Conservation (phyloP, 1,140 invertebrate species). For the Diplogasteroides magnus region DNA sequence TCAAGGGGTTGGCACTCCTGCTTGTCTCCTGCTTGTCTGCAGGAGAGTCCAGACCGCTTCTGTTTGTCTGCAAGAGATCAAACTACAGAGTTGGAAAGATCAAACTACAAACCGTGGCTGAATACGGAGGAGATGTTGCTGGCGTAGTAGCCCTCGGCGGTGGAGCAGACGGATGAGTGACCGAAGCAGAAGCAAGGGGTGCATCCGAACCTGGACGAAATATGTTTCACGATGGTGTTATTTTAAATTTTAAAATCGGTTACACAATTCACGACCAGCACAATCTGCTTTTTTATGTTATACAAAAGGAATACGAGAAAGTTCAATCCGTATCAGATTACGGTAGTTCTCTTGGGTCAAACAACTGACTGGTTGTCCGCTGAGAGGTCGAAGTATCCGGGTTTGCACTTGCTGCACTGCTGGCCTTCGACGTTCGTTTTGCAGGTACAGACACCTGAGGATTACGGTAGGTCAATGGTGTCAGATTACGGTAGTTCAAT, state of each 20-base stretch:
- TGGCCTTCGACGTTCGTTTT: slow-evolving; percentile 91
- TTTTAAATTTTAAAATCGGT: too few species aligned
- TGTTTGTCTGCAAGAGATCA: slow-evolving; percentile 64
- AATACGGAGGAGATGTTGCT: slow-evolving; percentile 59
- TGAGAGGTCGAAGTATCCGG: slow-evolving; percentile 88
- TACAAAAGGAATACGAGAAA: background rate
- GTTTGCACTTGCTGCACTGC: slow-evolving; percentile 85
- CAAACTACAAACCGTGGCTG: slow-evolving; percentile 38
- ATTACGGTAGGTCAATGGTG: too few species aligned
- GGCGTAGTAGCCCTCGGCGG: slow-evolving; percentile 76
- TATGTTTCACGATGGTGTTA: too few species aligned
- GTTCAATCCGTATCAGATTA: background rate
- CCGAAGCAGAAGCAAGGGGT: slow-evolving; percentile 96
- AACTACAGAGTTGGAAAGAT: background rate
- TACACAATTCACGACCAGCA: too few species aligned
- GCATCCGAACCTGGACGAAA: slow-evolving; percentile 86
- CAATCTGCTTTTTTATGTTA: too few species aligned
- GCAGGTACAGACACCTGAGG: slow-evolving; percentile 79
- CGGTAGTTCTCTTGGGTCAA: too few species aligned
- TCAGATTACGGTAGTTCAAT: too few species aligned
- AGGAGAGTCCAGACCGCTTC: slow-evolving; percentile 74
- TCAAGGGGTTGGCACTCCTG: slow-evolving; percentile 62
- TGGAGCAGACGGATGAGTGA: slow-evolving; percentile 82
- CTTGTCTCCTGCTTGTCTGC: too few species aligned
- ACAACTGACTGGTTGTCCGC: slow-evolving; percentile 67